These are phyloP conservation scores for Tiphia femorata DNA, from an alignment of 2,888 invertebrate species.

Conservation along the genomic window DNA sequence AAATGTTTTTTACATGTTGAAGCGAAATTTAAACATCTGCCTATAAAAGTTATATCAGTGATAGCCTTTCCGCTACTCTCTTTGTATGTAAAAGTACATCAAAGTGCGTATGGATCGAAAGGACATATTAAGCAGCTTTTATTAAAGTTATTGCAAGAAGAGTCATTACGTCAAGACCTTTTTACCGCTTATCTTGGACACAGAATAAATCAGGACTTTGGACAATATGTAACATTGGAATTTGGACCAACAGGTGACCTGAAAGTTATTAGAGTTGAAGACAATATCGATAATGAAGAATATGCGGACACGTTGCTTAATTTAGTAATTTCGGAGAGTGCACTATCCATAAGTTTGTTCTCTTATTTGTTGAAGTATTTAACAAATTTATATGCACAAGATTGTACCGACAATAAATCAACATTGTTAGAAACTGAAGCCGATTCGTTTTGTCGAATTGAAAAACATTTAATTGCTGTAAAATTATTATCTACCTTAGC, in stretches of 20 bases:
- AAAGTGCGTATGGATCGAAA: constrained; percentile 51
- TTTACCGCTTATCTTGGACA: constrained; percentile 54
- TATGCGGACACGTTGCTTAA: constrained; percentile 61
- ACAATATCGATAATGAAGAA: constrained; percentile 52
- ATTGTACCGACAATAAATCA: constrained; percentile 4
- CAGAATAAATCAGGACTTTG: constrained; percentile 45
- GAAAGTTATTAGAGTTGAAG: constrained; percentile 48
- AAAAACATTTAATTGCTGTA: constrained; percentile 55
- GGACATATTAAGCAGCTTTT: constrained; percentile 49
- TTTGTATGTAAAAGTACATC: constrained; percentile 47
- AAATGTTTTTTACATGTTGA: constrained; percentile 61
- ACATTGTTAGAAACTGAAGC: constrained; percentile 42
- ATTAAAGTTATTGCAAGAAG: constrained; percentile 45
- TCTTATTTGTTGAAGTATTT: constrained; percentile 66
- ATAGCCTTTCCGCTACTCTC: constrained; percentile 59
- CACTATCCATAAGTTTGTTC: constrained; percentile 62
- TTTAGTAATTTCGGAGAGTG: constrained; percentile 55
- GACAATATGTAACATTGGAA: constrained; percentile 47
- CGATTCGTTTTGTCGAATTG: constrained; percentile 50
- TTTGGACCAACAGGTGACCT: constrained; percentile 57
- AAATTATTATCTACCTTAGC: constrained; percentile 63
- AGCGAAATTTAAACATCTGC: constrained; percentile 60
- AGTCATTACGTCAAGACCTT: constrained; percentile 37
- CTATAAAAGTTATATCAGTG: constrained; percentile 49
- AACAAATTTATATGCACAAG: constrained; percentile 26